Evolutionary conservation across 2,113 vertebrate species (phyloP).

Genomic region (Oceanodroma tethys): DNA sequence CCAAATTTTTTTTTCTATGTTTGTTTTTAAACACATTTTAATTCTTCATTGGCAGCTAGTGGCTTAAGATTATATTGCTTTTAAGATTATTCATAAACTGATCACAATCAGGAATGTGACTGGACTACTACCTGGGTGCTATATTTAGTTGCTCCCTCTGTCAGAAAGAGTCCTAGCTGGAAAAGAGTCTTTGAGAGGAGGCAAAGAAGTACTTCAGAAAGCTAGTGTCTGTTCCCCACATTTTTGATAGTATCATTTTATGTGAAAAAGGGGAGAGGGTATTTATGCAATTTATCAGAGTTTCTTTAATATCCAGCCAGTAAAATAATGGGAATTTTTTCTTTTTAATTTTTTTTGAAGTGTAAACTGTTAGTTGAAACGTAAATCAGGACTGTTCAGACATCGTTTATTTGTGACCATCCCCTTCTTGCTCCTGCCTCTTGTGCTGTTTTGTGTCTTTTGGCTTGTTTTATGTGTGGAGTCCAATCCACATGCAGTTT

Average conservation of each 20-base stretch:
- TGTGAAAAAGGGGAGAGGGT: neutral
- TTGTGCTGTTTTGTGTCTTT: neutral
- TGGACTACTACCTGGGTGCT: neutral
- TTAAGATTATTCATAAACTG: neutral
- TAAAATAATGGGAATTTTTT: neutral
- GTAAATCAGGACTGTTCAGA: neutral
- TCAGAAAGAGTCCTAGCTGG: neutral
- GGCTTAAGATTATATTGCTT: neutral
- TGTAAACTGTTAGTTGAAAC: neutral
- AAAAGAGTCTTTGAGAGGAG: neutral
- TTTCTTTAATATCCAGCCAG: neutral
- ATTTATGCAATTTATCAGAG: neutral
- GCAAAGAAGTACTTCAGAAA: neutral
- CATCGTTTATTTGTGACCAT: neutral
- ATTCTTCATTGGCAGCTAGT: neutral
- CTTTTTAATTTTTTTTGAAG: neutral
- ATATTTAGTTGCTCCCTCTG: neutral
- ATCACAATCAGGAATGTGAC: neutral
- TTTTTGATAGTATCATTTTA: neutral
- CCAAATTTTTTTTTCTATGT: neutral
- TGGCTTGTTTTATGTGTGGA: neutral
- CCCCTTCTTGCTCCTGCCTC: neutral
- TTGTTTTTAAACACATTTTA: neutral
- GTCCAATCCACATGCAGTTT: neutral
- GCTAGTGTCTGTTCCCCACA: accelerated